Conservation (phyloP, 2,888 invertebrate species). For the Aelia acuminata region DNA sequence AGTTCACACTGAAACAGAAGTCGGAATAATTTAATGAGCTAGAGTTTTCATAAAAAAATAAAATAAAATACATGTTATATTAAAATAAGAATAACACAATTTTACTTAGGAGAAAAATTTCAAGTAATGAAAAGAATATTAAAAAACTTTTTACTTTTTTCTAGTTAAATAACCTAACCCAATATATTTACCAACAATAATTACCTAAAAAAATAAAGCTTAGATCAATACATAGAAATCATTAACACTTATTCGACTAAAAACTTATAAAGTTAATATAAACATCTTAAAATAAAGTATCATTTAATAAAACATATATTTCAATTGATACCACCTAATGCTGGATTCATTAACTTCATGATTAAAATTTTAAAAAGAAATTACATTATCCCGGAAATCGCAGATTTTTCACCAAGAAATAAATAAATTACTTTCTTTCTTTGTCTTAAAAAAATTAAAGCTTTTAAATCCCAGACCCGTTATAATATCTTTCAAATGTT, state of each 20-base stretch:
- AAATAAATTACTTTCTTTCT: background rate
- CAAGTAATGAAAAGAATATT: background rate
- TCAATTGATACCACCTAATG: background rate
- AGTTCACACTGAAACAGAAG: constrained; percentile 59
- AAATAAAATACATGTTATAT: constrained; percentile 18
- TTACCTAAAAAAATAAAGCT: background rate
- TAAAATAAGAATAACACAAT: constrained; percentile 33
- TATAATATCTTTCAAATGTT: background rate
- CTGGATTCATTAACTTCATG: background rate
- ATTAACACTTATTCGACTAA: background rate
- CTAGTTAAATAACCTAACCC: background rate
- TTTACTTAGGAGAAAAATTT: constrained; percentile 2
- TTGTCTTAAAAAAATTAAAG: too few relatives aligned
- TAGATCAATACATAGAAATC: background rate
- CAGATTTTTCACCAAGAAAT: background rate
- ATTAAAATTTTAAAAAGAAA: background rate
- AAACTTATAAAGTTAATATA: background rate
- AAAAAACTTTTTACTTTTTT: background rate
- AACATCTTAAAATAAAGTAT: background rate
- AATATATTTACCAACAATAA: background rate
- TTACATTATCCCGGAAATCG: background rate
- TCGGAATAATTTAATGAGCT: constrained; percentile 56
- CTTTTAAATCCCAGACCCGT: too few relatives aligned
- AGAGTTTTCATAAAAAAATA: constrained; percentile 31
- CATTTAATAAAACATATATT: background rate